These are phyloP conservation scores for Scaptomyza reducta DNA, from an alignment of 2,888 invertebrate species.

Conservation along the genomic window DNA sequence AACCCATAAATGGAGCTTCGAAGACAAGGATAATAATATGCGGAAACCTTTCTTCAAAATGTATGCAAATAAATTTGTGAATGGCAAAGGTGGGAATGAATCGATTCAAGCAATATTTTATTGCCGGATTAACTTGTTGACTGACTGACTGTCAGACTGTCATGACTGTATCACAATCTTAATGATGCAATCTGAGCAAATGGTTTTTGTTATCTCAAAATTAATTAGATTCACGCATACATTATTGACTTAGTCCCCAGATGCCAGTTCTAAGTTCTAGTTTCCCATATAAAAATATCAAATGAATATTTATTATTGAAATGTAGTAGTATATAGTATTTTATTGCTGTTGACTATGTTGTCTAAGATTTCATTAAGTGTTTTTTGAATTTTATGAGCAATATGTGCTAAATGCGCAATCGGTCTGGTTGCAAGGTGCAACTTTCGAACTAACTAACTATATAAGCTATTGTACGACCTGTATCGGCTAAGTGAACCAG, in stretches of 20 bases:
- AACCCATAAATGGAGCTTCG: background rate
- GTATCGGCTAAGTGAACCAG: too few relatives aligned
- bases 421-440: background rate
- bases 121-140: background rate
- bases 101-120: background rate
- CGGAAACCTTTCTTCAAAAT: background rate
- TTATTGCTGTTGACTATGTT: conserved; percentile 4
- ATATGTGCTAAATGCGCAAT: conserved; percentile 20
- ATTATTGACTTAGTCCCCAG: conserved; percentile 45
- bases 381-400: conserved; percentile 14
- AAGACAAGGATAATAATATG: background rate
- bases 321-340: background rate
- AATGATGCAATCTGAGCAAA: conserved; percentile 27
- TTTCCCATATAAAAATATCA: conserved; percentile 52
- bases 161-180: conserved; percentile 24
- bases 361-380: conserved; percentile 46
- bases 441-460: background rate
- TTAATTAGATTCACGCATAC: conserved; percentile 53
- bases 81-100: conserved; percentile 19
- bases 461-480: background rate
- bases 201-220: conserved; percentile 50
- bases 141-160: conserved; percentile 18
- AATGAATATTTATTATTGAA: conserved; percentile 62
- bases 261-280: conserved; percentile 12
- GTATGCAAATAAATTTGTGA: conserved; percentile 4